These are phyloP conservation scores for Melieria picta DNA, from an alignment of 2,888 invertebrate species.

Conservation along the genomic window DNA sequence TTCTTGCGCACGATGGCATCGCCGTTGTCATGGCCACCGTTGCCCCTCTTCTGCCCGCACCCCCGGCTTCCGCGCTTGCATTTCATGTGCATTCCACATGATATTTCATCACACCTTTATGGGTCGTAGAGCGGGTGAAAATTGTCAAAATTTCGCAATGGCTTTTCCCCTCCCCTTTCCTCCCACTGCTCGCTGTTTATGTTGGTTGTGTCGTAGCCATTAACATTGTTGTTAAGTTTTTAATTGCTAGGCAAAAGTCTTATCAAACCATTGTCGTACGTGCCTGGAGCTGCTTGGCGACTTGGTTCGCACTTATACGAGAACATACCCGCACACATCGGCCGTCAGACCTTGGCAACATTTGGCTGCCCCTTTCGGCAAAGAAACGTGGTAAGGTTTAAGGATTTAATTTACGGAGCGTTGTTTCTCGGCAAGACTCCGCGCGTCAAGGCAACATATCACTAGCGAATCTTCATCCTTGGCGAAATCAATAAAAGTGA, in stretches of 20 bases:
- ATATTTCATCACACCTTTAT: not conserved
- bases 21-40: constrained; percentile 8
- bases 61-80: not conserved
- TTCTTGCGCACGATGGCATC: constrained; percentile 33
- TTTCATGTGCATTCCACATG: constrained; percentile 22
- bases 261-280: constrained; percentile 33
- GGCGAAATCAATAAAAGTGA: constrained; percentile 56
- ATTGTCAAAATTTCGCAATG: constrained; percentile 13
- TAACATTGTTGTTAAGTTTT: constrained; percentile 57
- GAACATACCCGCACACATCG: too few species aligned
- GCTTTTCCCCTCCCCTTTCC: constrained; percentile 5
- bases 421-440: not conserved
- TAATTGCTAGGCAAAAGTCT: constrained; percentile 60
- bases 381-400: constrained; percentile 18
- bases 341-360: not conserved
- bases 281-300: too few species aligned
- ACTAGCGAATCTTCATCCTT: constrained; percentile 12
- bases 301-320: too few species aligned
- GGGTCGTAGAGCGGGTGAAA: constrained; percentile 7
- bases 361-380: constrained; percentile 4
- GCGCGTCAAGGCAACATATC: not conserved
- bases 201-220: constrained; percentile 50
- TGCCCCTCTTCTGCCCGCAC: not conserved
- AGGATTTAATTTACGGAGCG: constrained; percentile 20
- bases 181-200: constrained; percentile 43